Percentiles rank a stretch among this genome's conserved stretches.
Evolutionary conservation across 2,113 vertebrate genomes (phyloP).

Genomic region (Cynopterus brachyotis): DNA sequence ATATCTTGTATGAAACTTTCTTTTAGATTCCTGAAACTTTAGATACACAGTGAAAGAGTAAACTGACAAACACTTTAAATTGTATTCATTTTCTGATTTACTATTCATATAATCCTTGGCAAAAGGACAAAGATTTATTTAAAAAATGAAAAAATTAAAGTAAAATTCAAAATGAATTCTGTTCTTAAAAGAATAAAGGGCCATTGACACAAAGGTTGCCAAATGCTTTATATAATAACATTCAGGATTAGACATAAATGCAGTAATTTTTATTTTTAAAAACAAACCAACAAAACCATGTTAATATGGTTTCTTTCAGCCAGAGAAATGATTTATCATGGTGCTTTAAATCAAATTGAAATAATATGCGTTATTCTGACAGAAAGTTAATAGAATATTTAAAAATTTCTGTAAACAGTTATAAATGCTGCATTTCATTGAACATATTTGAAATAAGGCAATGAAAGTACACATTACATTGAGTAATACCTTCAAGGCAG

Average conservation of each 20-base stretch:
- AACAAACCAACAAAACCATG: conserved; percentile 1
- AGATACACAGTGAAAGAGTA: not conserved
- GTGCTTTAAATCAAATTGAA: conserved; percentile 35
- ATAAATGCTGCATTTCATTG: conserved; percentile 50
- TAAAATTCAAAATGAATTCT: not conserved
- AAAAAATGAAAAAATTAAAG: not conserved
- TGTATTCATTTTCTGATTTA: not conserved
- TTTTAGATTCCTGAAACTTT: not conserved
- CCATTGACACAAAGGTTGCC: not conserved
- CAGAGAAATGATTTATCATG: conserved; percentile 39
- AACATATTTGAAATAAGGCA: conserved; percentile 47
- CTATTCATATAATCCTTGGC: not conserved
- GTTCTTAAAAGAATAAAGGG: not conserved
- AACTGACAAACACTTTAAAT: not conserved
- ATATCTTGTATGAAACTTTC: not conserved
- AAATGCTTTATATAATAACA: not conserved
- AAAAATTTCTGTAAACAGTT: conserved; percentile 61
- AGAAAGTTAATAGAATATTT: conserved; percentile 66
- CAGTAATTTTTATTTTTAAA: not conserved
- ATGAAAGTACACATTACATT: conserved; percentile 41
- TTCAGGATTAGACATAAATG: not conserved
- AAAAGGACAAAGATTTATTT: not conserved
- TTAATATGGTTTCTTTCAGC: conserved; percentile 43
- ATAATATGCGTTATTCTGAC: conserved; percentile 58
- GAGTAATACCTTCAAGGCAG: conserved; percentile 18